Conservation (phyloP, 2,113 vertebrate genomes). For the Saguinus imperator region DNA sequence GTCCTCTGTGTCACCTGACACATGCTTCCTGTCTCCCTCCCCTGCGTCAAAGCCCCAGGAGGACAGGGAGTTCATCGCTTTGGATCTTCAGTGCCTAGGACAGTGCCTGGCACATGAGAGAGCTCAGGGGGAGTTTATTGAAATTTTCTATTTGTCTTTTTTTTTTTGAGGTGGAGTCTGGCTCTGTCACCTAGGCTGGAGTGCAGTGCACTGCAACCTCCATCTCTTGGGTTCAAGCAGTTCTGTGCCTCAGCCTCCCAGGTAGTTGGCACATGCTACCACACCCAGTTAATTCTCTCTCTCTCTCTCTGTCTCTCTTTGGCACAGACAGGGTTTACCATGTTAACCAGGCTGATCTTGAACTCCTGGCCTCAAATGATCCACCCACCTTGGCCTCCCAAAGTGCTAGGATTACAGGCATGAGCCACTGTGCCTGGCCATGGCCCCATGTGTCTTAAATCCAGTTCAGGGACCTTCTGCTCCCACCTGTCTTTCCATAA, state of each 20-base stretch:
- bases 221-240: not conserved
- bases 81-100: not conserved
- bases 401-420: no score
- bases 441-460: not conserved
- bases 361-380: no score
- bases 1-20: rapidly evolving
- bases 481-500: not conserved
- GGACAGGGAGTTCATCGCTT: rapidly evolving
- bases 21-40: rapidly evolving
- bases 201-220: not conserved
- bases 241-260: not conserved
- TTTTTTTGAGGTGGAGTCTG: not conserved
- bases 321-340: no score
- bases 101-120: rapidly evolving
- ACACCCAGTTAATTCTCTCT: no score
- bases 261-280: not conserved
- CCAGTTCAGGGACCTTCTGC: not conserved
- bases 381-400: no score
- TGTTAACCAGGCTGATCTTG: no score
- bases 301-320: no score
- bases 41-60: rapidly evolving
- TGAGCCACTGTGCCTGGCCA: no score
- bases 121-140: not conserved
- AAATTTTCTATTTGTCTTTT: not conserved
- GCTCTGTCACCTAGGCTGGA: not conserved